Percentiles rank a stretch among this genome's conserved stretches.
phyloP scores from a whole-genome alignment of 2,113 vertebrate genomes.

The Ovibos moschatus region DNA sequence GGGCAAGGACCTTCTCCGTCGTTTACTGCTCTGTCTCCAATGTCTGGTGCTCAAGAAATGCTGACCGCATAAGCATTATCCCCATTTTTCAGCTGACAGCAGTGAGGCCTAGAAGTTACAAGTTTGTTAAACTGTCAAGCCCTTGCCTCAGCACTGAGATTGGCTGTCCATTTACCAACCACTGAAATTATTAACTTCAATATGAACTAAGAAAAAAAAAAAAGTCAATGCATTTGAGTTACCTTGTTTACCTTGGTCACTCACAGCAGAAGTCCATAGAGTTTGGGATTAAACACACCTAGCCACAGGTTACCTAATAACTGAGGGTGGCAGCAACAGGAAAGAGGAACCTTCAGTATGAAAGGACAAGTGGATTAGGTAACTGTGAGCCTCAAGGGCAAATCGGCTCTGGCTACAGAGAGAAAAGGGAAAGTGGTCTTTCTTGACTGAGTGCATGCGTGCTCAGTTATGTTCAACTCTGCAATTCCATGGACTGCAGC shows the following conservation, averaged over 20 bases:
- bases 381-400: not conserved
- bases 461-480: not conserved
- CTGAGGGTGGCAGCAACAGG: not conserved
- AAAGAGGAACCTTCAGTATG: not conserved
- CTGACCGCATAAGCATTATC: not conserved
- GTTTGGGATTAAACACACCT: not conserved
- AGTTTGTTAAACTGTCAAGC: not conserved
- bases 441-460: not conserved
- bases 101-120: not conserved
- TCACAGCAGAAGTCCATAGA: not conserved
- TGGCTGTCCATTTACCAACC: not conserved
- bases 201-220: not conserved
- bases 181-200: slow-evolving; percentile 1
- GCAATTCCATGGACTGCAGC: not conserved
- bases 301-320: not conserved
- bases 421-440: not conserved
- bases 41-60: not conserved
- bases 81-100: not conserved
- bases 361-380: not conserved
- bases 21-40: not conserved
- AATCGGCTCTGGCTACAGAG: not conserved
- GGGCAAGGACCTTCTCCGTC: not conserved
- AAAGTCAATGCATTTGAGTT: not conserved
- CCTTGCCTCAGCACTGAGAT: not conserved
- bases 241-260: not conserved